Conservation (phyloP, 1,140 invertebrate genomes). For the Cecropterus lyciades region DNA sequence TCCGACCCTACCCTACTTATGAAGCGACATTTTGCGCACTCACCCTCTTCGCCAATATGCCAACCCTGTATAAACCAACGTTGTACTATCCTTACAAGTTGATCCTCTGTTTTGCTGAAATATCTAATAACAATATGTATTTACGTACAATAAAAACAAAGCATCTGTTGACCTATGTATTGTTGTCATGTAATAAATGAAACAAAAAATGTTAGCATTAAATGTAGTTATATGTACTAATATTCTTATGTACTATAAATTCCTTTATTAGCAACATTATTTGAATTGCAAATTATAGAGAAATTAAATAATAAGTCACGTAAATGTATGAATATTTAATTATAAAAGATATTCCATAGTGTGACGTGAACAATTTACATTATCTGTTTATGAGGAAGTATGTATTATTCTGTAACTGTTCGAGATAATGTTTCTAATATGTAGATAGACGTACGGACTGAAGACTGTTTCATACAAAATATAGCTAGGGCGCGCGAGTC, state of each 20-base stretch:
- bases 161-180: no score
- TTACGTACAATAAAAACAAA: slow-evolving; percentile 2
- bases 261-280: no score
- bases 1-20: slow-evolving; percentile 61
- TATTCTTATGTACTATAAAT: no score
- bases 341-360: slow-evolving; percentile 15
- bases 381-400: slow-evolving; percentile 44
- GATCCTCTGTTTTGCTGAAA: slow-evolving; percentile 24
- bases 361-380: slow-evolving; percentile 33
- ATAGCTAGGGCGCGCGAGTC: slow-evolving; percentile 57
- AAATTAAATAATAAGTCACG: neutral
- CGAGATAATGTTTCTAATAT: slow-evolving; percentile 53
- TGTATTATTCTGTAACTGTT: slow-evolving; percentile 44
- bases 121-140: slow-evolving; percentile 17
- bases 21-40: slow-evolving; percentile 64
- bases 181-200: no score
- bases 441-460: slow-evolving; percentile 61
- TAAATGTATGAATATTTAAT: slow-evolving; percentile 2
- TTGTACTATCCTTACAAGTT: slow-evolving; percentile 42
- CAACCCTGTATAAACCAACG: slow-evolving; percentile 41
- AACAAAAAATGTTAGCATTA: no score
- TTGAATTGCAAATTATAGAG: no score
- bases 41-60: slow-evolving; percentile 54
- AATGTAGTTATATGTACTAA: no score
- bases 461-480: slow-evolving; percentile 70